phyloP scores from a whole-genome alignment of 2,888 invertebrate genomes.

The Andrena bicolor region DNA sequence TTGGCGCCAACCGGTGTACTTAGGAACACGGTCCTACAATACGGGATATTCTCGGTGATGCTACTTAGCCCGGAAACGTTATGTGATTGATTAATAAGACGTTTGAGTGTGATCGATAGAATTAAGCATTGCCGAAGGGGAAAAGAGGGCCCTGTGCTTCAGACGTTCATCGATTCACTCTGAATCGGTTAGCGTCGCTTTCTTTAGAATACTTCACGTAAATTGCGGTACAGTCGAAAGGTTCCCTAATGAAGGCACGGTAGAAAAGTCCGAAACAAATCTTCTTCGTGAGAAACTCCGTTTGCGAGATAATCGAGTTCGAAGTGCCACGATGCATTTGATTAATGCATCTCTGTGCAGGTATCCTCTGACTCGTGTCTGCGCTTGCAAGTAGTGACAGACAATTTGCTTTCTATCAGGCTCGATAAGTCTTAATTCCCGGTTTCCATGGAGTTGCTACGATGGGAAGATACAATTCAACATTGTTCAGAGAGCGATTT shows the following conservation, averaged over 20 bases:
- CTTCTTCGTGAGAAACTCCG: background rate
- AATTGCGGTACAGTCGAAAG: background rate
- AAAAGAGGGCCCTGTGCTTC: background rate
- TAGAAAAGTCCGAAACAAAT: background rate
- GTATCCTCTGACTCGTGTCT: background rate
- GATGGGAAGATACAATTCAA: background rate
- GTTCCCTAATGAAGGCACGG: background rate
- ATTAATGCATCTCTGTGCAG: slow-evolving; percentile 3
- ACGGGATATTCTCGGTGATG: slow-evolving; percentile 45
- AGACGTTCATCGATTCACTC: slow-evolving; percentile 11
- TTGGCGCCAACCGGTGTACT: slow-evolving; percentile 52
- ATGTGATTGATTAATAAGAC: slow-evolving; percentile 57
- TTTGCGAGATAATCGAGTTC: background rate
- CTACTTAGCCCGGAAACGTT: slow-evolving; percentile 40
- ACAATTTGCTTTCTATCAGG: background rate
- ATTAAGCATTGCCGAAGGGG: background rate
- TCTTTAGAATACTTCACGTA: background rate
- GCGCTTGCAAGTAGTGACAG: background rate
- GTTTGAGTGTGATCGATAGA: slow-evolving; percentile 37
- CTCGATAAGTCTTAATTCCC: background rate
- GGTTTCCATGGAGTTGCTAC: background rate
- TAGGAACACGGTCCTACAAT: slow-evolving; percentile 46
- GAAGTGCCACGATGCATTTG: background rate
- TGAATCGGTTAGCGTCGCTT: background rate
- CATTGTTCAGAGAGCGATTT: background rate